phyloP scores from a whole-genome alignment of 2,797 vertebrate species.

The Cyprinella venusta region DNA sequence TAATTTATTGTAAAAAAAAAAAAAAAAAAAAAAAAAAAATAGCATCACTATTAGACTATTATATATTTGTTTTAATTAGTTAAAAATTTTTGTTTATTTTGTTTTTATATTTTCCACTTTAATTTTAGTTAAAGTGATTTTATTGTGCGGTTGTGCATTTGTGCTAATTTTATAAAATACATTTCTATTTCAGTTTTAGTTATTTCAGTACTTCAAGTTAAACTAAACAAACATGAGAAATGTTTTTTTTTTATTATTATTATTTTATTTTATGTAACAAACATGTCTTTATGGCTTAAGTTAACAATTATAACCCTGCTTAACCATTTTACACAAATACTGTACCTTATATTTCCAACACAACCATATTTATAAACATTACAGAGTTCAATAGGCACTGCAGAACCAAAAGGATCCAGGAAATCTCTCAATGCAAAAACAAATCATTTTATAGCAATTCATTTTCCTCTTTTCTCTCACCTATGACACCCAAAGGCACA shows the following conservation, averaged over 20 bases:
- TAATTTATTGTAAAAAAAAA: background rate
- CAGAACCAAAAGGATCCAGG: background rate
- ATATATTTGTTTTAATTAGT: background rate
- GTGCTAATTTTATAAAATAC: background rate
- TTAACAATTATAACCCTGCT: background rate
- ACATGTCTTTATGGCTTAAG: background rate
- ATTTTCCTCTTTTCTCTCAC: conserved; percentile 11
- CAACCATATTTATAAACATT: background rate
- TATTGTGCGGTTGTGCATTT: no score
- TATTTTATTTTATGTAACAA: background rate
- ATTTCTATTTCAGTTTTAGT: background rate
- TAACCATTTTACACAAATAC: background rate
- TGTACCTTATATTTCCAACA: background rate
- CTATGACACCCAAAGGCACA: conserved; percentile 14
- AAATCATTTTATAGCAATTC: conserved; percentile 15
- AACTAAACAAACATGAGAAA: background rate
- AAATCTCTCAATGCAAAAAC: conserved; percentile 25
- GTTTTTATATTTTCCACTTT: background rate
- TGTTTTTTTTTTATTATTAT: no score
- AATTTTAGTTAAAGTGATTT: no score
- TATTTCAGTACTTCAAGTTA: background rate
- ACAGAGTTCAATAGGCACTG: background rate
- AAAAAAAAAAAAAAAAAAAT: no score
- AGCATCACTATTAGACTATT: background rate
- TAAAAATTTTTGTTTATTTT: no score